Evolutionary conservation across 2,888 invertebrate genomes (phyloP), one percentile per base, ranked within the genome.

Genomic region (Polyploca ridens): DNA sequence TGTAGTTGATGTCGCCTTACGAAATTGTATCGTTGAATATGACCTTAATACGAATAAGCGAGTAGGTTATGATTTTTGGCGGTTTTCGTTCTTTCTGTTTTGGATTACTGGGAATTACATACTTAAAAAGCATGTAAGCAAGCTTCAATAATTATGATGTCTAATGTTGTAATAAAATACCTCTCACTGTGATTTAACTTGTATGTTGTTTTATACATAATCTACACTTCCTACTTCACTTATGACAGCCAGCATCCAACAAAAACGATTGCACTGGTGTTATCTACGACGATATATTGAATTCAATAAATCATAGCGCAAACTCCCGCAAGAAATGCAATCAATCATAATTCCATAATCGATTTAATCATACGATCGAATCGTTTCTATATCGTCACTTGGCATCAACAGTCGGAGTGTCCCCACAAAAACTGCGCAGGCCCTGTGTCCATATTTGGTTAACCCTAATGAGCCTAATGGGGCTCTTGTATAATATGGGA

Each of bases 401-500:
- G 62, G 60, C 67, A 78, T 78, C 72, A 69, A 66, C 66, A 66
- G 63, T 62, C 64, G 66, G 70, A 75, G 70, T 61, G 68, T 67
- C 72, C 63, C 67, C 71, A 79, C 78, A 85, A 87, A 84, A 88
- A 87, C 76, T 27, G 27, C 60, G 19, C 62, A 38, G 58, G n/a
- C 71, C 71, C 74, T 63, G 67, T 67, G 68, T 35, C 90, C 90
- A 76, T 90, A 89, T 90, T 88, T 82, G 90, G 90, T 67, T 67
- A 66, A 69, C 65, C 73, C 83, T 90, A 90, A 90, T 89, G 89
- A 90, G 86, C 81, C 78, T 81, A 86, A 84, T 83, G 85, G 79
- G 74, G 70, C 75, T 41, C 61, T 44, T 33, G 61, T 61, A 61
- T 61, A 61, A 61, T 61, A 61, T 75, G 77, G 79, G 80, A 79